Evolutionary conservation across 2,797 vertebrate species (phyloP), one percentile per base, ranked within the genome.

Genomic region (Anas bernieri): DNA sequence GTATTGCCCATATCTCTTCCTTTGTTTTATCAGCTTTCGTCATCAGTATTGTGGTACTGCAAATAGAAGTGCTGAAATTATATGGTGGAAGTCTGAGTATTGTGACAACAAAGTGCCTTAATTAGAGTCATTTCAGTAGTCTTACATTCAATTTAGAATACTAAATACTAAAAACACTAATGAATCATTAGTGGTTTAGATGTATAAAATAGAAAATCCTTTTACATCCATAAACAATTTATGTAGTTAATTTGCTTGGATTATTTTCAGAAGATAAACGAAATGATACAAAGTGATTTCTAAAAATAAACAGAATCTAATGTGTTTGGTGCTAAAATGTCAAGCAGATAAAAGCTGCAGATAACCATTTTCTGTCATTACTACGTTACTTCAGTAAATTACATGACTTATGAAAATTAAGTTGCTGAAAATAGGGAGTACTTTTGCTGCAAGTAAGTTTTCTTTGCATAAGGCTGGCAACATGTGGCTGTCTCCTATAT

Each of bases 401-500:
- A 93, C 43, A 62, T 13, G n/a, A 31, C 20, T 56, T 50, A 15
- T 63, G 31, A 54, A 72, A 90, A 77, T 85, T 59, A 70, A 35
- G 20, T 77, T 97, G 61, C 92, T 90, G 41, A 90, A 91, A 92
- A 41, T 81, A 94, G 59, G 76, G 68, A 97, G 78, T 96, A 82
- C 94, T 98, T 97, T 97, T 94, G 93, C 95, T 93, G 43, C 70
- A 88, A 90, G 77, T 78, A 56, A 13, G 4, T 86, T 93, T 54
- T 81, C 78, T 95, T 79, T 94, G 22, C 62, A 31, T 73, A 39
- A 83, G 86, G 87, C 69, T 87, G 39, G 64, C 93, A 82, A 84
- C 81, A 43, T 84, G 15, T 88, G 90, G 8, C 68, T 84, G 26
- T 63, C 35, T 93, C 37, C 81, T 33, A 78, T 48, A 63, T n/a